Evolutionary conservation across 2,888 invertebrate species (phyloP), one percentile per base, ranked within the genome.

Genomic region (Himalopsyche kuldschensis): DNA sequence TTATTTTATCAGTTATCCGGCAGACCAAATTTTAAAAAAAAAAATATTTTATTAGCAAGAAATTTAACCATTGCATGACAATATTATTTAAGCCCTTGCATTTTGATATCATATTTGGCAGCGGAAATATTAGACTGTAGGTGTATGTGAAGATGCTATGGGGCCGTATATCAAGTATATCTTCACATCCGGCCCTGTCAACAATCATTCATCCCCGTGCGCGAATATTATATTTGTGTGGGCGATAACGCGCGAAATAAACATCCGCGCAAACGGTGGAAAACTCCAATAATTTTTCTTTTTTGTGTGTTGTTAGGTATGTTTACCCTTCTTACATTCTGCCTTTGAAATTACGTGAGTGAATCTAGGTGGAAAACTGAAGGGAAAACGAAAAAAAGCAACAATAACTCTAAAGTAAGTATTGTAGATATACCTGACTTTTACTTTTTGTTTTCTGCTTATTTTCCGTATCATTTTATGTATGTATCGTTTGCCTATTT

Each of bases 181-280:
- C 30, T 24, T 31, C n/a, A 47, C 47, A 46, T 31, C 32, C 79
- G 69, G 30, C 46, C 76, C 81, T 81, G 77, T 41, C 35, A 46
- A 32, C 83, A 84, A 82, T 86, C 86, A 86, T 86, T 86, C 86
- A 85, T 85, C 82, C 81, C 75, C 79, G 82, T 81, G 80, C 82
- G 85, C 69, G 85, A 84, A 86, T 86, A 86, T 86, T 85, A 86
- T 86, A 86, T 86, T 86, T 84, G 86, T 81, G 86, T 17, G 83
- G 80, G 69, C 24, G 84, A 86, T 86, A 86, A 86, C 81, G 84
- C 84, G 75, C 80, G 79, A 85, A 86, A 85, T 86, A 85, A 84
- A 84, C 86, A 86, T 81, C 84, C 77, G 30, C 81, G 31, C 81
- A 30, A 69, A 69, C 47, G 30, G 55, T 47, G 35, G 81, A 81